These are phyloP conservation scores for Lasioglossum lativentre DNA, from an alignment of 2,888 invertebrate genomes.

Conservation along the genomic window DNA sequence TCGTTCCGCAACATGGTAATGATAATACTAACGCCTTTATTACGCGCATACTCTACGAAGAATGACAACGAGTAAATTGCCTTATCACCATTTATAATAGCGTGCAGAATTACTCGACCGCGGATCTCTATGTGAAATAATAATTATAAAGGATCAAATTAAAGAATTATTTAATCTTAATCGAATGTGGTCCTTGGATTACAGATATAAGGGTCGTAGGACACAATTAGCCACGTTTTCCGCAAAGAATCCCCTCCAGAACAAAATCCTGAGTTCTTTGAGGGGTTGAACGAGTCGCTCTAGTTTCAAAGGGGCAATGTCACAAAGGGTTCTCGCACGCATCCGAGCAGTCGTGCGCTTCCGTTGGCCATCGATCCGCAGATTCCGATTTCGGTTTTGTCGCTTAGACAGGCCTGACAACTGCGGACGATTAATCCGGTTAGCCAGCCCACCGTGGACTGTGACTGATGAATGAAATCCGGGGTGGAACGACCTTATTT, in stretches of 20 bases:
- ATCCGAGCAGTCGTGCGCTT: background rate
- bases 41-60: background rate
- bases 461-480: constrained; percentile 80
- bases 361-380: constrained; percentile 26
- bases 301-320: background rate
- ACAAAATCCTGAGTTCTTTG: background rate
- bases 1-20: background rate
- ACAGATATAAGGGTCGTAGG: background rate
- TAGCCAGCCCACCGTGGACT: constrained; percentile 64
- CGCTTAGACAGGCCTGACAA: constrained; percentile 40
- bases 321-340: constrained; percentile 11
- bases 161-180: background rate
- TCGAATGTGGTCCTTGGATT: background rate
- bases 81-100: background rate
- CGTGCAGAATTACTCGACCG: background rate
- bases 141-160: background rate
- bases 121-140: background rate
- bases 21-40: background rate
- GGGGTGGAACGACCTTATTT: constrained; percentile 79
- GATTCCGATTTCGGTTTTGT: constrained; percentile 43
- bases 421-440: constrained; percentile 64
- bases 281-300: background rate
- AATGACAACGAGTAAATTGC: background rate
- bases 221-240: background rate
- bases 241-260: background rate